These are phyloP conservation scores for Aegithalos caudatus DNA, from an alignment of 2,113 vertebrate genomes.

Conservation along the genomic window DNA sequence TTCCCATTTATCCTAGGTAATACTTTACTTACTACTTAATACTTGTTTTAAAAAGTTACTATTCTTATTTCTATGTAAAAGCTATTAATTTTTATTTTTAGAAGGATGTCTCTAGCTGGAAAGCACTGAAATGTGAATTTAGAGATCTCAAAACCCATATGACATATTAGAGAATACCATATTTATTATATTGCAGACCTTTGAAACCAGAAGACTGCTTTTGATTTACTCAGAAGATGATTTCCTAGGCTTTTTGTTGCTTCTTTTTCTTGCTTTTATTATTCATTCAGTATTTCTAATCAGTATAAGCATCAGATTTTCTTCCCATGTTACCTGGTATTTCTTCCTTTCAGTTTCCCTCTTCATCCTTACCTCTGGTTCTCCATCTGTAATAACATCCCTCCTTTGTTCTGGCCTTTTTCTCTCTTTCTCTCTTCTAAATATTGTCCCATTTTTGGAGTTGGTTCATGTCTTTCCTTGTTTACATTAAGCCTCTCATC, in stretches of 20 bases:
- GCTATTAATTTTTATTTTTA: not conserved
- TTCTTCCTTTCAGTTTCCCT: not conserved
- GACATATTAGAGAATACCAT: not conserved
- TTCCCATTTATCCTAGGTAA: not conserved
- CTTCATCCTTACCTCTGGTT: not conserved
- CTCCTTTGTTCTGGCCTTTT: not conserved
- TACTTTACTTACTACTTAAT: not conserved
- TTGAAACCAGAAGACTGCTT: not conserved
- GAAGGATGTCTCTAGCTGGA: not conserved
- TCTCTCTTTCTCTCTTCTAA: not conserved
- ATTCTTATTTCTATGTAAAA: not conserved
- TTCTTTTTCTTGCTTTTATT: not conserved
- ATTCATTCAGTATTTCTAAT: not conserved
- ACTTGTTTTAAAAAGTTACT: not conserved
- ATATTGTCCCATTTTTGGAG: not conserved
- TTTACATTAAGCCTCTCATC: not conserved
- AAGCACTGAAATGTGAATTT: not conserved
- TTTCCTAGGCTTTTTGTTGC: not conserved
- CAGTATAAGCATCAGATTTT: not conserved
- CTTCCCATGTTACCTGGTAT: not conserved
- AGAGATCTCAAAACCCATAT: not conserved
- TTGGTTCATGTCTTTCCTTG: not conserved
- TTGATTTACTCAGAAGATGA: not conserved
- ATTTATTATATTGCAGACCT: not conserved
- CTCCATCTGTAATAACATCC: not conserved